Conservation (phyloP, 2,888 invertebrate species). For the Chouioia cunea region DNA sequence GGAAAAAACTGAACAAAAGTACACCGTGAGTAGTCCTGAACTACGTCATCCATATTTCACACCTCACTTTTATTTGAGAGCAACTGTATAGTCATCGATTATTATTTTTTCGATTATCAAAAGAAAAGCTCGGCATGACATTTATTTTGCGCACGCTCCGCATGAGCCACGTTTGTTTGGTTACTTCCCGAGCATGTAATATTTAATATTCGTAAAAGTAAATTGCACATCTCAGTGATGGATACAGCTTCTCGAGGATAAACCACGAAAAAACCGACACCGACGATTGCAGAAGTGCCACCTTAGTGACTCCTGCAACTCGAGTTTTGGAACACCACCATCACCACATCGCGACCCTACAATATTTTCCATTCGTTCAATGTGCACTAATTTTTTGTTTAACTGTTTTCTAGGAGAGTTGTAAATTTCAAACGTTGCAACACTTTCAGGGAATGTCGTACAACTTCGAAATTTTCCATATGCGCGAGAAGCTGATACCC, state of each 20-base stretch:
- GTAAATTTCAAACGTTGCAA: slow-evolving; percentile 46
- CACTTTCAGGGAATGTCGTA: slow-evolving; percentile 85
- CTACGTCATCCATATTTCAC: not conserved
- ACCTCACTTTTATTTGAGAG: slow-evolving; percentile 22
- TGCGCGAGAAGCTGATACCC: slow-evolving; percentile 97
- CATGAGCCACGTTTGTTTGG: slow-evolving; percentile 4
- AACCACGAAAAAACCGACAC: slow-evolving; percentile 20
- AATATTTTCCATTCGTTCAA: slow-evolving; percentile 13
- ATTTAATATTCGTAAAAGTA: no score
- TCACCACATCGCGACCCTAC: slow-evolving; percentile 4
- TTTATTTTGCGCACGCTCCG: slow-evolving; percentile 15
- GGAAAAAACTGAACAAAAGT: slow-evolving; percentile 93
- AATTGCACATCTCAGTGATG: no score
- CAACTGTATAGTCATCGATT: slow-evolving; percentile 26
- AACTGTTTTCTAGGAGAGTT: slow-evolving; percentile 42
- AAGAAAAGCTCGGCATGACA: not conserved
- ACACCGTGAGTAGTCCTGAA: slow-evolving; percentile 74
- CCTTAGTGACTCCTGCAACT: slow-evolving; percentile 29
- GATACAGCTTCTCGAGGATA: no score
- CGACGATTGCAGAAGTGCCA: slow-evolving; percentile 20
- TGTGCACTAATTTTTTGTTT: slow-evolving; percentile 35
- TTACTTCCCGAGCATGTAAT: no score
- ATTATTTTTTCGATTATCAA: not conserved
- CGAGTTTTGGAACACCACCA: slow-evolving; percentile 32
- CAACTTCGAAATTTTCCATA: slow-evolving; percentile 99